These are phyloP conservation scores for Orgyia antiqua DNA, from an alignment of 2,888 invertebrate species.

Conservation along the genomic window DNA sequence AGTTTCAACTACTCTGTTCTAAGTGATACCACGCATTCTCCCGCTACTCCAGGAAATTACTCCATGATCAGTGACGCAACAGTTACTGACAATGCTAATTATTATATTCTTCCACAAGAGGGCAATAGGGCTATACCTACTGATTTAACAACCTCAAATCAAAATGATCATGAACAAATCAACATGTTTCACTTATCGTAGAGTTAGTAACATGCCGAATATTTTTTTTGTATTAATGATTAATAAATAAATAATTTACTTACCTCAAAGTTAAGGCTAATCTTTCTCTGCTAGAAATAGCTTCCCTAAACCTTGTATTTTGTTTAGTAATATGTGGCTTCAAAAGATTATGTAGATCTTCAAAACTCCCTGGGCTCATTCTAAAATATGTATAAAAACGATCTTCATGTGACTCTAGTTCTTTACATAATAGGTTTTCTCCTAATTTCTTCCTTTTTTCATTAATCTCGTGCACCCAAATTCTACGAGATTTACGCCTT, in stretches of 20 bases:
- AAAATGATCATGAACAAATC: too few species aligned
- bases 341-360: conserved; percentile 13
- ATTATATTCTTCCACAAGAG: conserved; percentile 4
- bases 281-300: conserved; percentile 22
- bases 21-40: conserved; percentile 2
- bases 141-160: too few species aligned
- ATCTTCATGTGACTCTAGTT: conserved; percentile 17
- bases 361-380: conserved; percentile 16
- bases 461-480: conserved; percentile 11
- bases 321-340: conserved; percentile 13
- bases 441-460: conserved; percentile 13
- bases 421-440: conserved; percentile 15
- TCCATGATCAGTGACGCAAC: conserved; percentile 1
- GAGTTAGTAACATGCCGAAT: too few species aligned
- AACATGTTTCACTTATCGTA: too few species aligned
- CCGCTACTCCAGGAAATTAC: too few species aligned
- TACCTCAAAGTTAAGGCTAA: conserved; percentile 18
- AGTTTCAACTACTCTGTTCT: background rate
- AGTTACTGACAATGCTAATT: background rate
- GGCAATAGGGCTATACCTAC: too few species aligned
- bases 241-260: conserved; percentile 7
- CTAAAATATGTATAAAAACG: conserved; percentile 20
- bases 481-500: too few species aligned
- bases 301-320: conserved; percentile 16
- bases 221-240: conserved; percentile 7